Conservation (phyloP, 2,797 vertebrate species). For the Astyanax mexicanus region DNA sequence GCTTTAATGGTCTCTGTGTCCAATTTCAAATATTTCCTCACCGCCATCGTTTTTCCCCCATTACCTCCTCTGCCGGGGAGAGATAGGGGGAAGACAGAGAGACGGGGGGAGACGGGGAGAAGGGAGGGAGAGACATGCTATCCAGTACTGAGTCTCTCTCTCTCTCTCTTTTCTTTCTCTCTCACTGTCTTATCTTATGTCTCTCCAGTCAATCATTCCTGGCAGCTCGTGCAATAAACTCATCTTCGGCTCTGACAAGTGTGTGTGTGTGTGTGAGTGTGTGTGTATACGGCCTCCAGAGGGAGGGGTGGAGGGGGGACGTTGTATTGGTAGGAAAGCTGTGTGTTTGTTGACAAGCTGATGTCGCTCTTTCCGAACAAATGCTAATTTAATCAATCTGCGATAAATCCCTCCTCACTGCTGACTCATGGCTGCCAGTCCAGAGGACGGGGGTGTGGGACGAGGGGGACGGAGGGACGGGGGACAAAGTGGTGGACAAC, state of each 20-base stretch:
- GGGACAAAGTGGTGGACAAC: no score
- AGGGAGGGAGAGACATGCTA: background rate
- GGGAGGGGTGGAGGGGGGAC: background rate
- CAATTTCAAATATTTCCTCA: conserved; percentile 67
- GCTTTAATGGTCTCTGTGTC: conserved; percentile 72
- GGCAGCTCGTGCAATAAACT: conserved; percentile 37
- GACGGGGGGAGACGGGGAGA: conserved; percentile 70
- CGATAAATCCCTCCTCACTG: conserved; percentile 90
- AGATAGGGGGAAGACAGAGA: background rate
- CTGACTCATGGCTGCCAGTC: conserved; percentile 91
- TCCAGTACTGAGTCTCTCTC: background rate
- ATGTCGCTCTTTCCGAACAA: conserved; percentile 88
- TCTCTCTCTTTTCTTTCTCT: conserved; percentile 16
- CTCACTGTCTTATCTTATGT: conserved; percentile 38
- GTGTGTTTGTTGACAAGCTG: conserved; percentile 67
- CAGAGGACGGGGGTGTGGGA: background rate
- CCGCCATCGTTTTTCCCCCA: conserved; percentile 38
- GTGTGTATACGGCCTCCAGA: conserved; percentile 24
- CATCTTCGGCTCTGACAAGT: conserved; percentile 11
- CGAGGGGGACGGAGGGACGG: background rate
- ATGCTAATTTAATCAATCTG: conserved; percentile 98
- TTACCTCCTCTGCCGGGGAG: conserved; percentile 5
- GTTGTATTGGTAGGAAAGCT: background rate
- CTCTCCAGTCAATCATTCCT: conserved; percentile 36
- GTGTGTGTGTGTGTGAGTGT: conserved; percentile 46